Base-by-base conservation (phyloP, 2,888 invertebrate species). In the Melanchra persicariae region DNA sequence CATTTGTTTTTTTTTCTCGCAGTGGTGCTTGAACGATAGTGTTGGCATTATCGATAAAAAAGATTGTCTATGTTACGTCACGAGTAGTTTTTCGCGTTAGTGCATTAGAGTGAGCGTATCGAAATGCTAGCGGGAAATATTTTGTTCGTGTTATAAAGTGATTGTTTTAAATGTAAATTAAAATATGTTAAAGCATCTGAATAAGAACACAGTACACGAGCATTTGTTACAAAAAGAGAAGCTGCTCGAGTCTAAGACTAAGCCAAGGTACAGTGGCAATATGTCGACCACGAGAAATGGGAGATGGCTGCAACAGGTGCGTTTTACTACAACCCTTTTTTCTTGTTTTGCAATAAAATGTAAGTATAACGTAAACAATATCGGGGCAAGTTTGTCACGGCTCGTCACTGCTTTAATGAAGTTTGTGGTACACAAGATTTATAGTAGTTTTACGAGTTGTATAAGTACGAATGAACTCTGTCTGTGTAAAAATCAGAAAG, bases 141-240 rank as follows among this genome's bases (percentile, higher is more conserved):
- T 72, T 66, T 66, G 63, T 68, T 30, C 52, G 79, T 79, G 68
- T 34, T 54, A 26, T 57, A 69, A 58, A 74, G 74, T 72, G 58
- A 47, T 70, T 74, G 70, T 81, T 71, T 67, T 74, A 68, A 71
- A 61, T 72, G 51, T 65, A 60, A 64, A 62, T 59, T 54, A 45
- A 81, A 74, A 62, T 67, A 76, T 93, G 93, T 91, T 94, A 92
- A 93, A 94, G 77, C 89, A 93, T 80, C 88, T 94, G 78, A 92
- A 91, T 74, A 94, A 94, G 84, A 87, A 90, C 55, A 90, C 88
- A 54, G 93, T 94, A 52, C 93, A 94, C 72, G 92, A 94, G 87
- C 91, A 93, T 84, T 89, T 94, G 84, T 79, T 93, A 85, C 88
- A 91, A 81, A 88, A 90, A 79, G 92, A 93, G 76, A 91, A 89